Percentiles rank a stretch among this genome's conserved stretches.
Conservation (phyloP, 2,888 invertebrate genomes). For the Andrena chrysosceles region DNA sequence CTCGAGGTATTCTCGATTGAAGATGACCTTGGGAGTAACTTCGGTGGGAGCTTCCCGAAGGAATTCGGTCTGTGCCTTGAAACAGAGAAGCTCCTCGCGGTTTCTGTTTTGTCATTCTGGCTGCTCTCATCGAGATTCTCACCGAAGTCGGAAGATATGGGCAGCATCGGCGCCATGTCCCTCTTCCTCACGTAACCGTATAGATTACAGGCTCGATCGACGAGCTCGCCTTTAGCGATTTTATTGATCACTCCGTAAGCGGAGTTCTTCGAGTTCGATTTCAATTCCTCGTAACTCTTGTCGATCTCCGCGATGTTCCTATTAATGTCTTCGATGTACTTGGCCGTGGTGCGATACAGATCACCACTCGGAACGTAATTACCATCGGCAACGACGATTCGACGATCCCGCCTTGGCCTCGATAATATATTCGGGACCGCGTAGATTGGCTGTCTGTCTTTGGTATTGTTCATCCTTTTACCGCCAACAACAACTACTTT, state of each 20-base stretch:
- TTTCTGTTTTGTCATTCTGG: conserved; percentile 32
- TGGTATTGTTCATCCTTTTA: conserved; percentile 27
- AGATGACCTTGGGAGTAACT: conserved; percentile 77
- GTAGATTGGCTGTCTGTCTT: conserved; percentile 76
- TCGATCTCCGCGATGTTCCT: conserved; percentile 81
- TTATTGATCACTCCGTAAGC: conserved; percentile 78
- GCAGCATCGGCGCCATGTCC: conserved; percentile 81
- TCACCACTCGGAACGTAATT: conserved; percentile 82
- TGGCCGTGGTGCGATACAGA: conserved; percentile 79
- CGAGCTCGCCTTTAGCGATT: conserved; percentile 64
- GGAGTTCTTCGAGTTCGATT: conserved; percentile 67
- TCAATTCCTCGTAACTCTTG: conserved; percentile 79
- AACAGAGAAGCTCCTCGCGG: background rate
- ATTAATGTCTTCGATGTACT: conserved; percentile 82
- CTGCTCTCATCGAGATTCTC: conserved; percentile 67
- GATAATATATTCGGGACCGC: conserved; percentile 74
- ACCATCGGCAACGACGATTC: conserved; percentile 65
- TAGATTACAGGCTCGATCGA: conserved; percentile 50
- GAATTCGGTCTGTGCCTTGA: conserved; percentile 73
- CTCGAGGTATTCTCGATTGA: conserved; percentile 79
- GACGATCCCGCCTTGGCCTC: conserved; percentile 56
- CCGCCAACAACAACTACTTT: background rate
- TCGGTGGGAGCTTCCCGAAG: conserved; percentile 77
- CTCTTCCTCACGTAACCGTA: conserved; percentile 73
- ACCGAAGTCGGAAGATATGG: conserved; percentile 76